These are phyloP conservation scores for Montifringilla adamsi DNA, from an alignment of 2,113 vertebrate species.

Conservation along the genomic window DNA sequence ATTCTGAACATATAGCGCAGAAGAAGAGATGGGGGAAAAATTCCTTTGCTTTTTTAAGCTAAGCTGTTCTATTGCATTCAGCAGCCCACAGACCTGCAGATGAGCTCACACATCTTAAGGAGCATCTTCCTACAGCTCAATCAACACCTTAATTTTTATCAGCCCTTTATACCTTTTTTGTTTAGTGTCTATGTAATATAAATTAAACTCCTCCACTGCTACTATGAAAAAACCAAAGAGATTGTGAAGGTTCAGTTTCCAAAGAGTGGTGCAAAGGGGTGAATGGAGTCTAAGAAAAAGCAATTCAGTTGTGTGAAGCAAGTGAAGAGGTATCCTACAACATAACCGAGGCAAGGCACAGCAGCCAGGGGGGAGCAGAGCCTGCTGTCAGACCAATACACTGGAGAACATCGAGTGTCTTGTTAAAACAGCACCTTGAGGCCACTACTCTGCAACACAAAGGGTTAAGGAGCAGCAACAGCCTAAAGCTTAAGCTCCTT, in stretches of 20 bases:
- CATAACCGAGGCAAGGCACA: fast-evolving
- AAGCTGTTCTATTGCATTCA: neutral
- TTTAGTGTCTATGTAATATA: neutral
- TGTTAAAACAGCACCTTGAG: neutral
- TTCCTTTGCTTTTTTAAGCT: neutral
- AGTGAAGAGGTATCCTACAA: neutral
- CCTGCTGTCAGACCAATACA: fast-evolving
- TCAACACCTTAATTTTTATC: neutral
- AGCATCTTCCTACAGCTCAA: neutral
- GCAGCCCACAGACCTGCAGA: neutral
- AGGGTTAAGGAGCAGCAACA: neutral
- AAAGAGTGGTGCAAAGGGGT: neutral
- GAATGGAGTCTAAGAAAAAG: neutral
- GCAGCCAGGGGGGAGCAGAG: neutral
- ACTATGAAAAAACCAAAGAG: neutral
- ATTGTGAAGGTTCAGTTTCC: neutral
- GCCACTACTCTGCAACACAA: neutral
- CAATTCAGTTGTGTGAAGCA: neutral
- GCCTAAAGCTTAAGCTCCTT: neutral
- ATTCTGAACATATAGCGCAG: neutral
- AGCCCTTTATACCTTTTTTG: neutral
- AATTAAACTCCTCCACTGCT: neutral
- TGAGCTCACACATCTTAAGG: neutral
- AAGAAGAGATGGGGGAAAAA: neutral
- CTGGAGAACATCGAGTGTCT: fast-evolving